Conservation (phyloP, 2,888 invertebrate species). For the Torymus auratus region DNA sequence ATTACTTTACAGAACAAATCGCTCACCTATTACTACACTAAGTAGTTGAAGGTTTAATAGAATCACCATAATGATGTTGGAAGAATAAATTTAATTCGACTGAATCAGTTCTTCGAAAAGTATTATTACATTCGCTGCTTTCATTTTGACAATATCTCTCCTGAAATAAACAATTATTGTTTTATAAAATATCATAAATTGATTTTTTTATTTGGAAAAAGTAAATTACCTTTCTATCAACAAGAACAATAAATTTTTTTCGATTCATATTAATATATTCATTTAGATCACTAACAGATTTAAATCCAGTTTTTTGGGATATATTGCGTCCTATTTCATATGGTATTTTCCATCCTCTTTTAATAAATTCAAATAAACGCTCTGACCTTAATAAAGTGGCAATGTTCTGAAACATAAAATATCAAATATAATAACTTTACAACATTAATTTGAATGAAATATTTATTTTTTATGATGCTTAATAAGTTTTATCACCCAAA, state of each 20-base stretch:
- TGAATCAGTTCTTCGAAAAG: conserved; percentile 42
- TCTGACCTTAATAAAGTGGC: conserved; percentile 53
- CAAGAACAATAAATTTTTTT: conserved; percentile 51
- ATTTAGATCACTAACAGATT: conserved; percentile 49
- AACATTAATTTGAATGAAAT: neutral
- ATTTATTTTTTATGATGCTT: no score
- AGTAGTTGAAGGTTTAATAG: conserved; percentile 19
- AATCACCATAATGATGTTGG: conserved; percentile 45
- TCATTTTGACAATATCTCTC: conserved; percentile 49
- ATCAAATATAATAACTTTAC: neutral
- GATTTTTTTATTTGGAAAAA: no score
- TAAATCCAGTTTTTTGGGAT: conserved; percentile 51
- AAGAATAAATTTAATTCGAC: conserved; percentile 52
- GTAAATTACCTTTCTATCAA: conserved; percentile 44
- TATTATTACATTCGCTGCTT: conserved; percentile 32
- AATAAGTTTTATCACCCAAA: no score
- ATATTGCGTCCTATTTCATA: conserved; percentile 42
- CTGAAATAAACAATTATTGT: conserved; percentile 20
- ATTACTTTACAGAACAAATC: neutral
- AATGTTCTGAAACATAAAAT: conserved; percentile 47
- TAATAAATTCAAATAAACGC: conserved; percentile 33
- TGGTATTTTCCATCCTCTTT: conserved; percentile 48
- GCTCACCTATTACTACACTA: conserved; percentile 26
- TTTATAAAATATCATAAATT: neutral
- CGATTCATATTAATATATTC: conserved; percentile 42